These are phyloP conservation scores for Melitaea cinxia DNA, from an alignment of 1,140 invertebrate genomes.

Conservation along the genomic window DNA sequence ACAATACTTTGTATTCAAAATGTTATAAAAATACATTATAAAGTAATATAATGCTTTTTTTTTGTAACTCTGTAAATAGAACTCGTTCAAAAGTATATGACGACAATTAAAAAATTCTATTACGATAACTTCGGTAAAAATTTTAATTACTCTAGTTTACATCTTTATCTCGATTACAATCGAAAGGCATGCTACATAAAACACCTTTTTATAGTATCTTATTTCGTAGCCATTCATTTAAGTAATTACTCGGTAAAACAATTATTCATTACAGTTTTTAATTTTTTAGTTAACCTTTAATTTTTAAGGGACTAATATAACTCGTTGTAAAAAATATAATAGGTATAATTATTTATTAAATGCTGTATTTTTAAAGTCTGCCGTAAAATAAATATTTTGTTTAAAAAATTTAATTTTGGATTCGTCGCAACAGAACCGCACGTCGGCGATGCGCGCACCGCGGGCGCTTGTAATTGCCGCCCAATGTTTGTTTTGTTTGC, in stretches of 20 bases:
- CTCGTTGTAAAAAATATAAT: no score
- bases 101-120: background rate
- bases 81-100: no score
- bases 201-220: background rate
- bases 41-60: no score
- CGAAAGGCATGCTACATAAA: background rate
- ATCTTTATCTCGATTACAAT: background rate
- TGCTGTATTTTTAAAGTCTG: no score
- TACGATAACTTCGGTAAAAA: background rate
- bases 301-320: no score
- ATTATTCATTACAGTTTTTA: background rate
- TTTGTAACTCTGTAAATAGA: no score
- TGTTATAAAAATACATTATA: no score
- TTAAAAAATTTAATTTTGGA: slow-evolving; percentile 10
- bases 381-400: background rate
- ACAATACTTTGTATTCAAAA: no score
- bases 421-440: slow-evolving; percentile 51
- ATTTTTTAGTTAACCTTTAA: no score
- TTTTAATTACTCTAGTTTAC: background rate
- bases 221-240: background rate
- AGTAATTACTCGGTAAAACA: background rate
- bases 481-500: slow-evolving; percentile 73
- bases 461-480: slow-evolving; percentile 70
- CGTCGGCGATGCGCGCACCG: slow-evolving; percentile 51
- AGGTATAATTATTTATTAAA: no score